Conservation (phyloP, 2,113 vertebrate genomes). For the Alexandromys fortis region DNA sequence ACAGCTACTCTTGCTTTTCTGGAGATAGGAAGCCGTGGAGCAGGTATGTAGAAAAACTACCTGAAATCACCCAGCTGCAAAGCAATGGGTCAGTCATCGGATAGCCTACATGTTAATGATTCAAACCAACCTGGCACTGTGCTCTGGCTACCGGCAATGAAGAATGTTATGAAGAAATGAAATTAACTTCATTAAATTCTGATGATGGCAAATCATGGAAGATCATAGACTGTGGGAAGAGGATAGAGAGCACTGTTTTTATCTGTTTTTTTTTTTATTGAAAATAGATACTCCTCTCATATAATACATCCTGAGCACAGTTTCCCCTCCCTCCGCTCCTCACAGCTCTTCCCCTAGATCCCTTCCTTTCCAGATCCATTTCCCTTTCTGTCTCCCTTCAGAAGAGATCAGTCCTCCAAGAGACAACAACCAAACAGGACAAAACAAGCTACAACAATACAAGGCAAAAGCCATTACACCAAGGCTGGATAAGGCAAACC, state of each 20-base stretch:
- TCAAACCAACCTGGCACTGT: background rate
- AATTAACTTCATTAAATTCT: background rate
- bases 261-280: background rate
- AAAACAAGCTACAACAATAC: background rate
- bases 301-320: background rate
- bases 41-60: background rate
- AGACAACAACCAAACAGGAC: background rate
- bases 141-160: background rate
- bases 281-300: background rate
- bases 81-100: background rate
- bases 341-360: background rate
- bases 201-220: conserved; percentile 4
- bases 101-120: background rate
- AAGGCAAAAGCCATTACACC: background rate
- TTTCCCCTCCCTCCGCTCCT: background rate
- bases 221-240: background rate
- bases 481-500: background rate
- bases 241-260: background rate
- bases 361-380: background rate
- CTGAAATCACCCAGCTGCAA: background rate
- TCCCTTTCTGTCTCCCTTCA: background rate
- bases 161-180: background rate
- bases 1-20: background rate
- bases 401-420: background rate
- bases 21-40: background rate